Conservation (phyloP, 2,888 invertebrate genomes). For the Zaprionus bogoriensis region DNA sequence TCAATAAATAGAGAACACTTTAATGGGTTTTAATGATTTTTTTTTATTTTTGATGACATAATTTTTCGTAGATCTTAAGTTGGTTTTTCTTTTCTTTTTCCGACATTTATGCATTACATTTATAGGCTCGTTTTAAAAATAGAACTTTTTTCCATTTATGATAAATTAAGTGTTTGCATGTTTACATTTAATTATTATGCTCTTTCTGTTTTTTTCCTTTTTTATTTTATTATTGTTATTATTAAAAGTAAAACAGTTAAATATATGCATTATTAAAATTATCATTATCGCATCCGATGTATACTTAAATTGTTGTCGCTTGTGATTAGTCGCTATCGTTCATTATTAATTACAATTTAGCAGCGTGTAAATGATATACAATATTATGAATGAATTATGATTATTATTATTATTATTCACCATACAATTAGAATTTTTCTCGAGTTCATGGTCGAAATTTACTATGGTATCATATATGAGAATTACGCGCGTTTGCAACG, state of each 20-base stretch:
- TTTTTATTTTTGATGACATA: constrained; percentile 55
- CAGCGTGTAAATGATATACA: constrained; percentile 74
- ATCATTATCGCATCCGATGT: constrained; percentile 48
- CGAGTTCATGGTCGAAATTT: constrained; percentile 29
- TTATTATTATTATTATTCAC: constrained; percentile 21
- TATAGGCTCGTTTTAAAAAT: constrained; percentile 72
- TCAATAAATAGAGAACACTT: neutral
- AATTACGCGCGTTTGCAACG: constrained; percentile 66
- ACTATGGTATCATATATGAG: constrained; percentile 62
- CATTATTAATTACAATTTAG: constrained; percentile 41
- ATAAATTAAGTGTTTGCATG: constrained; percentile 64
- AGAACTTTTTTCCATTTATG: constrained; percentile 52
- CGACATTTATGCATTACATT: constrained; percentile 70
- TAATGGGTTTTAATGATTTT: constrained; percentile 57
- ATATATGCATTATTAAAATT: constrained; percentile 50
- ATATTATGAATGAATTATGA: constrained; percentile 42
- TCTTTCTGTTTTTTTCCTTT: too few species aligned
- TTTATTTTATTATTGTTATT: constrained; percentile 25
- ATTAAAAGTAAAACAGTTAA: constrained; percentile 66
- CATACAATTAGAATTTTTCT: constrained; percentile 3
- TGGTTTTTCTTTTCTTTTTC: constrained; percentile 42
- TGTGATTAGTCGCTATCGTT: constrained; percentile 52
- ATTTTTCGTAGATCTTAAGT: constrained; percentile 50
- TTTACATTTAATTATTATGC: constrained; percentile 23
- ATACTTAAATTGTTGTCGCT: constrained; percentile 46